Evolutionary conservation across 1,140 invertebrate species (phyloP).

Genomic region (Brachionus rubens): DNA sequence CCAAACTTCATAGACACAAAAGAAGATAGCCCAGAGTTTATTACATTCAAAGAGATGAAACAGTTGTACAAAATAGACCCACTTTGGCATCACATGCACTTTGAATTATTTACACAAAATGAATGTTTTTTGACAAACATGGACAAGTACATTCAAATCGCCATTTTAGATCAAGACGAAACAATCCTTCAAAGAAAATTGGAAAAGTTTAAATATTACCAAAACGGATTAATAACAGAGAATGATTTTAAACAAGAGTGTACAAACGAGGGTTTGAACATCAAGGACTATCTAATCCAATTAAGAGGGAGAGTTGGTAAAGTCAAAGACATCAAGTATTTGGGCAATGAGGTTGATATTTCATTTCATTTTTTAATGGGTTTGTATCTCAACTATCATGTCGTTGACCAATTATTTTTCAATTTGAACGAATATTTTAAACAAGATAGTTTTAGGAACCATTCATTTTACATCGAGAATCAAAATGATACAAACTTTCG

Average conservation of each 20-base stretch:
- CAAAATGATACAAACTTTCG: background rate
- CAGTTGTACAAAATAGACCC: constrained; percentile 3
- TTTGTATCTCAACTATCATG: no score
- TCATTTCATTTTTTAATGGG: no score
- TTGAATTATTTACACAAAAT: constrained; percentile 24
- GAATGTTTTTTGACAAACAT: constrained; percentile 9
- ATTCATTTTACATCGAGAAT: background rate
- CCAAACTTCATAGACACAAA: background rate
- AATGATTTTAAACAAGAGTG: background rate
- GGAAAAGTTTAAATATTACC: background rate
- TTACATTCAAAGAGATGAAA: background rate
- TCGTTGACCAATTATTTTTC: background rate
- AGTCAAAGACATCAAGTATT: no score
- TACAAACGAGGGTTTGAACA: no score
- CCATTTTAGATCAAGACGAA: background rate
- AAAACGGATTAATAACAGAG: background rate
- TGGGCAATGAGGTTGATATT: no score
- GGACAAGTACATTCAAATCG: constrained; percentile 2
- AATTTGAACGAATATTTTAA: background rate
- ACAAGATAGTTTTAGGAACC: background rate
- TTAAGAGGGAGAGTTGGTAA: no score
- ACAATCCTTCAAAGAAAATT: constrained; percentile 1
- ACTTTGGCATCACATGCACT: constrained; percentile 8
- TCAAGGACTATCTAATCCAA: no score
- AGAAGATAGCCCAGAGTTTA: background rate